A percentile compares a stretch with the other conserved stretches of the same genome.
Conservation (phyloP, 2,888 invertebrate genomes). For the Apotomis capreana region DNA sequence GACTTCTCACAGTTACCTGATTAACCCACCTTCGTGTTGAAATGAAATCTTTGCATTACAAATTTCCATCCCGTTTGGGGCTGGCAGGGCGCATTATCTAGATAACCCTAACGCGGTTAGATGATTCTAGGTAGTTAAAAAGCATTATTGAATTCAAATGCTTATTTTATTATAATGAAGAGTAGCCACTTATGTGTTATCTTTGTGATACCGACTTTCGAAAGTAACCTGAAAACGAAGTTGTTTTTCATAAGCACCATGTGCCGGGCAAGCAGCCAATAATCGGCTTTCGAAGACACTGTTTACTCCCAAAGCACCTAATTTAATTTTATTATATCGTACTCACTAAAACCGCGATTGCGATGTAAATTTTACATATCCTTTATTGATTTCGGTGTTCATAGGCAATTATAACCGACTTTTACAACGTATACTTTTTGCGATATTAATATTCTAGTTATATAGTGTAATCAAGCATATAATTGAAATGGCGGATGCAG, state of each 20-base stretch:
- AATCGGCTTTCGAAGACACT: not conserved
- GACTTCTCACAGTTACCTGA: no score
- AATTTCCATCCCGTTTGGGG: no score
- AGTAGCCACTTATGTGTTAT: no score
- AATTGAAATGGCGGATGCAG: constrained; percentile 9
- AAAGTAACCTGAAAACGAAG: not conserved
- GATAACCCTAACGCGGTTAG: no score
- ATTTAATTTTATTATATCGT: constrained; percentile 15
- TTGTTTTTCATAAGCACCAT: constrained; percentile 18
- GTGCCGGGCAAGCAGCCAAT: constrained; percentile 14
- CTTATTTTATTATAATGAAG: no score
- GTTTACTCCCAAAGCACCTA: constrained; percentile 12
- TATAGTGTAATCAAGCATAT: constrained; percentile 16
- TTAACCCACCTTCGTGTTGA: no score
- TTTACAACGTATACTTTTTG: constrained; percentile 11
- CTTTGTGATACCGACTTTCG: not conserved
- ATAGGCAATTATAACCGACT: constrained; percentile 5
- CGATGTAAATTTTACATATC: not conserved
- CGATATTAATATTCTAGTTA: constrained; percentile 13
- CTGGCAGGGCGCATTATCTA: no score
- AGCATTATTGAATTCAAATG: no score
- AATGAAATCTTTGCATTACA: no score
- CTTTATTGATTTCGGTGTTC: constrained; percentile 4
- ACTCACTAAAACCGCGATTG: constrained; percentile 1
- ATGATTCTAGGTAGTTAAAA: no score